phyloP scores from a whole-genome alignment of 2,888 invertebrate genomes.

The Anodontia alba region DNA sequence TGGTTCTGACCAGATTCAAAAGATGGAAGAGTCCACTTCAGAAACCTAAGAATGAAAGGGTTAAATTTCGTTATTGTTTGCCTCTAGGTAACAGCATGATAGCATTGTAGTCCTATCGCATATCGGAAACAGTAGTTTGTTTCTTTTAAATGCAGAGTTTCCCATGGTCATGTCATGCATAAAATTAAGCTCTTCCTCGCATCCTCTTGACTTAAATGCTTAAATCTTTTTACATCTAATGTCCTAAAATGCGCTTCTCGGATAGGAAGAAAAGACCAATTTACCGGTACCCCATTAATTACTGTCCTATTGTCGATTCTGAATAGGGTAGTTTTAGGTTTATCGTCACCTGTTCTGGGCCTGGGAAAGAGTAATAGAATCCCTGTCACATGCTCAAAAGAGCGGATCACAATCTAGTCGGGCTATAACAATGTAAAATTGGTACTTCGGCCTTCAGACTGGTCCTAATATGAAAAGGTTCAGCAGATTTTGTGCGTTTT shows the following conservation, averaged over 20 bases:
- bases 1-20: no score
- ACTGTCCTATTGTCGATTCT: conserved; percentile 41
- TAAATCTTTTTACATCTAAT: conserved; percentile 9
- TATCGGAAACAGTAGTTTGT: no score
- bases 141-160: neutral
- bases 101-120: no score
- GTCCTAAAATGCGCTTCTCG: conserved; percentile 31
- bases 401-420: conserved; percentile 29
- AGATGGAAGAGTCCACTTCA: no score
- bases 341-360: conserved; percentile 56
- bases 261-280: conserved; percentile 54
- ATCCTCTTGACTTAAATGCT: neutral
- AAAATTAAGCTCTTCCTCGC: neutral
- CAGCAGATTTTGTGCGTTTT: neutral
- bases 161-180: conserved; percentile 2
- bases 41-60: no score
- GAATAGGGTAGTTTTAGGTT: conserved; percentile 36
- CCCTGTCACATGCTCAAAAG: conserved; percentile 35
- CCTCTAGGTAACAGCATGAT: no score
- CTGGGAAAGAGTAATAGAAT: conserved; percentile 43
- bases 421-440: conserved; percentile 40
- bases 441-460: conserved; percentile 44
- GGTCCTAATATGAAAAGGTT: conserved; percentile 9
- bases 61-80: no score
- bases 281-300: conserved; percentile 61